phyloP scores from a whole-genome alignment of 1,140 invertebrate genomes.

The Araneus ventricosus region DNA sequence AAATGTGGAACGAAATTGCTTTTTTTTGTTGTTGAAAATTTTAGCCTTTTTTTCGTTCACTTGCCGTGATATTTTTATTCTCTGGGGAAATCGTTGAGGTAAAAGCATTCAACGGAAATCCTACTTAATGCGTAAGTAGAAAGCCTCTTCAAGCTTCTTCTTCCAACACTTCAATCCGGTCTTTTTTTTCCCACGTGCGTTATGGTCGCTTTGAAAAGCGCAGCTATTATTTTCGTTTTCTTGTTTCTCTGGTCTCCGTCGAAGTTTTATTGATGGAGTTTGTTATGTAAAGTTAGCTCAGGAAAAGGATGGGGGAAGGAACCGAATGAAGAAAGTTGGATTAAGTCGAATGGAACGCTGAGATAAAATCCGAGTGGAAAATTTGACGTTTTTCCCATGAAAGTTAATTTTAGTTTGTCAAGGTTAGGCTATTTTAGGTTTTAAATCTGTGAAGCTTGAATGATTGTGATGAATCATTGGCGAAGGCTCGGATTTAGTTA shows the following conservation, averaged over 20 bases:
- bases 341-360: neutral
- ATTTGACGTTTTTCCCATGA: neutral
- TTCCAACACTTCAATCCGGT: neutral
- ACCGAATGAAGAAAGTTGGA: neutral
- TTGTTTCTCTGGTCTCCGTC: neutral
- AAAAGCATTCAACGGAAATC: slow-evolving; percentile 58
- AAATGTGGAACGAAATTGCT: slow-evolving; percentile 45
- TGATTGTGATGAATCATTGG: too few relatives aligned
- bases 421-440: neutral
- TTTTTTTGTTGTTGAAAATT: slow-evolving; percentile 25
- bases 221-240: neutral
- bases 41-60: neutral
- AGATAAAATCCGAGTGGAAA: neutral
- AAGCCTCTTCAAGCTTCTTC: slow-evolving; percentile 2
- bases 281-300: neutral
- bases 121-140: slow-evolving; percentile 57
- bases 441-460: too few relatives aligned
- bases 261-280: neutral
- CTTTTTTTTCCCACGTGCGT: neutral
- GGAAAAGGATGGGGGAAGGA: neutral
- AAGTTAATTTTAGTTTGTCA: neutral
- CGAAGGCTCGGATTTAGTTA: too few relatives aligned
- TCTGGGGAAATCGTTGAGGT: slow-evolving; percentile 19
- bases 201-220: neutral
- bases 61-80: slow-evolving; percentile 17